phyloP scores from a whole-genome alignment of 2,797 vertebrate genomes.

The Scleropages formosus region DNA sequence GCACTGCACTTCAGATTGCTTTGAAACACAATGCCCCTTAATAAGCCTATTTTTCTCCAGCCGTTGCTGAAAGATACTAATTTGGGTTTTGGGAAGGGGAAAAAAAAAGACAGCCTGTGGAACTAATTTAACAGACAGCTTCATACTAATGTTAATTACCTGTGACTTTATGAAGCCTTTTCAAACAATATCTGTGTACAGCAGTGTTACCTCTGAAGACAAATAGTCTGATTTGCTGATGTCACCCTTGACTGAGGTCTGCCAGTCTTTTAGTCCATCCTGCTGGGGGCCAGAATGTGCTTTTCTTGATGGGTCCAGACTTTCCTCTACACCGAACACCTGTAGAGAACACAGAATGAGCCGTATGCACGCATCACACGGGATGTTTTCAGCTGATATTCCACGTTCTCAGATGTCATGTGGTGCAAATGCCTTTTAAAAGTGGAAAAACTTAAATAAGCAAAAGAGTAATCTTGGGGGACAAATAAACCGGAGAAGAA shows the following conservation, averaged over 20 bases:
- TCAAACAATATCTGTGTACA: not conserved
- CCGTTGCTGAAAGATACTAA: too few relatives aligned
- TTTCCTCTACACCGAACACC: conserved; percentile 93
- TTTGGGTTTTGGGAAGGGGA: too few relatives aligned
- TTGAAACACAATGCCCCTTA: too few relatives aligned
- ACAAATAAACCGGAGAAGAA: too few relatives aligned
- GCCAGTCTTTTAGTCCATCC: conserved; percentile 77
- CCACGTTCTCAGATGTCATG: too few relatives aligned
- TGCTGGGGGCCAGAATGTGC: conserved; percentile 72
- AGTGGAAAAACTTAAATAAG: too few relatives aligned
- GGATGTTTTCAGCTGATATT: too few relatives aligned
- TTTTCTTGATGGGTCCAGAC: conserved; percentile 75
- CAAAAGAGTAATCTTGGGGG: too few relatives aligned
- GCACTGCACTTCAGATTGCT: conserved; percentile 1
- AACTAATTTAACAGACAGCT: too few relatives aligned
- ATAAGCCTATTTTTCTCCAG: too few relatives aligned
- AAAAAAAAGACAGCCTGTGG: not conserved
- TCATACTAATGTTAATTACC: not conserved
- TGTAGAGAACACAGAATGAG: conserved; percentile 51
- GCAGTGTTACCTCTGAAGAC: conserved; percentile 53
- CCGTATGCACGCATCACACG: not conserved
- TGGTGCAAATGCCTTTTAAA: too few relatives aligned
- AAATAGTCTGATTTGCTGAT: conserved; percentile 39
- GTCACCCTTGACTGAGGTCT: conserved; percentile 55
- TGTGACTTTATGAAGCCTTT: not conserved